These are phyloP conservation scores for Bungarus multicinctus DNA, from an alignment of 2,113 vertebrate genomes.

Conservation along the genomic window DNA sequence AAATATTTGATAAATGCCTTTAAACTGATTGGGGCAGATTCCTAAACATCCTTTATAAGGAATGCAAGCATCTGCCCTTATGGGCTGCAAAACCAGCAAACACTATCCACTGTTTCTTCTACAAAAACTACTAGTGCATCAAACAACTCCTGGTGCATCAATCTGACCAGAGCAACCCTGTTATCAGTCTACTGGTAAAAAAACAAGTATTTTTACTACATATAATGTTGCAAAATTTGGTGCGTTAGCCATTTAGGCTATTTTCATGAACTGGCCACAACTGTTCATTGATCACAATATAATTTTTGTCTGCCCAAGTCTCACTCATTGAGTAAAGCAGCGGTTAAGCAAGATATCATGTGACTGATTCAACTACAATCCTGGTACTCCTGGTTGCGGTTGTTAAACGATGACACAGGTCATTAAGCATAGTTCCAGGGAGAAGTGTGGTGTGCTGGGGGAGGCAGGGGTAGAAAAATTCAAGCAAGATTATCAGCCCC, in stretches of 20 bases:
- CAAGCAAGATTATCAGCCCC: background rate
- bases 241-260: background rate
- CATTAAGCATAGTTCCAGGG: background rate
- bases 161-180: background rate
- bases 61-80: background rate
- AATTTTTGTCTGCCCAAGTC: background rate
- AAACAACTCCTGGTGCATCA: background rate
- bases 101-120: background rate
- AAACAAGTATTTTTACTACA: background rate
- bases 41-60: background rate
- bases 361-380: background rate
- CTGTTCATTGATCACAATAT: background rate
- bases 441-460: background rate
- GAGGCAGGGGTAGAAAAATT: background rate
- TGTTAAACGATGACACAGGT: background rate
- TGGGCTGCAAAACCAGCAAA: background rate
- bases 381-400: background rate
- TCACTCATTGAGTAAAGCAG: background rate
- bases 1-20: background rate
- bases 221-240: background rate
- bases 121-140: background rate
- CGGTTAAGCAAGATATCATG: background rate
- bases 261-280: background rate
- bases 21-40: background rate
- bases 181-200: background rate